Evolutionary conservation across 2,113 vertebrate species (phyloP).

Genomic region (Campylomormyrus tamandua): DNA sequence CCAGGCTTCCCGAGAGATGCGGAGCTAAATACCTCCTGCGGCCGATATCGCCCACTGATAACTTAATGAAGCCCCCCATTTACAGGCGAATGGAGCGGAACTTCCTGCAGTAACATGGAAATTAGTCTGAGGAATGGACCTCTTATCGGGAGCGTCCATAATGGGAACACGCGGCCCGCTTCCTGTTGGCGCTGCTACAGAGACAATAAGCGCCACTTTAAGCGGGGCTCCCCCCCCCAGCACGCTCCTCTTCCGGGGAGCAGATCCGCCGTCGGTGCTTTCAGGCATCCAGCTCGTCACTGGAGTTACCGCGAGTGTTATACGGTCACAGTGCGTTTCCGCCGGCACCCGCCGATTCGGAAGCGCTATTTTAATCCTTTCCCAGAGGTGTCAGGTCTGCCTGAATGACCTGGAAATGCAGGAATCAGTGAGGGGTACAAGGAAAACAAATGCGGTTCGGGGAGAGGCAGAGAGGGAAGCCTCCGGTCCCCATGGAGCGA

Average conservation of each 20-base stretch:
- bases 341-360: not conserved
- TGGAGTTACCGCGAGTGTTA: not conserved
- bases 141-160: not conserved
- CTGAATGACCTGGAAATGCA: slow-evolving; percentile 12
- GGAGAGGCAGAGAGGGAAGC: not conserved
- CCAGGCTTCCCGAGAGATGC: not conserved
- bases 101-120: not conserved
- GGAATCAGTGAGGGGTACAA: not conserved
- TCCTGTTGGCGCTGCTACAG: not conserved
- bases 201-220: not conserved
- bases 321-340: not conserved
- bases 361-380: slow-evolving; percentile 14
- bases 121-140: not conserved
- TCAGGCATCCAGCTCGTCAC: not conserved
- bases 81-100: slow-evolving; percentile 3
- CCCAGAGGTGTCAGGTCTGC: not conserved
- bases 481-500: not conserved
- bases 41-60: not conserved
- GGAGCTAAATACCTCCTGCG: not conserved
- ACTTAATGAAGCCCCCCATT: slow-evolving; percentile 1
- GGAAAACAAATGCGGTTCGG: not conserved
- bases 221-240: not conserved
- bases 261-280: not conserved
- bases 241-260: not conserved
- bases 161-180: not conserved